phyloP scores from a whole-genome alignment of 2,888 invertebrate species.

The Calliphora vomitoria region DNA sequence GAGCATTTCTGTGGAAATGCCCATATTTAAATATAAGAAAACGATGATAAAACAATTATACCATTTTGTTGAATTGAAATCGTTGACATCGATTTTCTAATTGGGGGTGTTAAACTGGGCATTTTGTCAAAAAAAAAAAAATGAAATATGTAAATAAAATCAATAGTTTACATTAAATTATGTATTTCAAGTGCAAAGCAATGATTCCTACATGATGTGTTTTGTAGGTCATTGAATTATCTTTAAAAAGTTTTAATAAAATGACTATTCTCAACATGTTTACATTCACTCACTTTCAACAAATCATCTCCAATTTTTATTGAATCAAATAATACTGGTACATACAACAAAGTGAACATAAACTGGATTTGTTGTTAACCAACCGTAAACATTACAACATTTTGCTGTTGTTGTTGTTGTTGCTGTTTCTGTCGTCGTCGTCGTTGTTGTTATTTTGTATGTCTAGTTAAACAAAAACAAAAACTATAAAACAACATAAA shows the following conservation, averaged over 20 bases:
- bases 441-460: slow-evolving; percentile 10
- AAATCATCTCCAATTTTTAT: slow-evolving; percentile 32
- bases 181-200: slow-evolving; percentile 8
- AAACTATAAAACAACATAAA: slow-evolving; percentile 45
- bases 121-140: neutral
- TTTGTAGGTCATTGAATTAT: too few relatives aligned
- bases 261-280: neutral
- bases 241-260: neutral
- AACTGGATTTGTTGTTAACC: slow-evolving; percentile 62
- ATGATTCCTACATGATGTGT: neutral
- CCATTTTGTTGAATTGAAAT: too few relatives aligned
- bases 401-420: neutral
- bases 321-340: slow-evolving; percentile 14
- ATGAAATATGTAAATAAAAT: neutral
- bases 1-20: too few relatives aligned
- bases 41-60: too few relatives aligned
- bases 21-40: too few relatives aligned
- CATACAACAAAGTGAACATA: slow-evolving; percentile 13
- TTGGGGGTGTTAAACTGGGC: neutral
- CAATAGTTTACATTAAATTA: neutral
- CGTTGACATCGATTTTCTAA: too few relatives aligned
- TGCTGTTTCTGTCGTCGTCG: neutral
- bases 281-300: slow-evolving; percentile 5
- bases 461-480: slow-evolving; percentile 10
- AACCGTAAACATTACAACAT: slow-evolving; percentile 62